Conservation (phyloP, 2,888 invertebrate species). For the Agrotis puta region DNA sequence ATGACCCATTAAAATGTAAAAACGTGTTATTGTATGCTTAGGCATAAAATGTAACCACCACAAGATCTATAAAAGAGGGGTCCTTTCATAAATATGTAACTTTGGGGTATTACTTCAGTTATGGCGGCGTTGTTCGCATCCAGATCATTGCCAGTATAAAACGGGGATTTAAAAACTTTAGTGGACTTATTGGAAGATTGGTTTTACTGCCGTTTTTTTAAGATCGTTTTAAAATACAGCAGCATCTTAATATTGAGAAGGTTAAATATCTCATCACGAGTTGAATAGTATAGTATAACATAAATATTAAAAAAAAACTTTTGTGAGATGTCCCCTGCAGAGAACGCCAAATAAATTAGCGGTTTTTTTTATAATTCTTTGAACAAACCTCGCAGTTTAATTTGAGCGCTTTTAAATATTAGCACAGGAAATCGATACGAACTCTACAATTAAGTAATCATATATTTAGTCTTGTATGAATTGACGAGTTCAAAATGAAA, state of each 20-base stretch:
- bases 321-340: too few species aligned
- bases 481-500: constrained; percentile 40
- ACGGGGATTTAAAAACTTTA: constrained; percentile 62
- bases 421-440: not conserved
- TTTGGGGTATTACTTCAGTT: constrained; percentile 78
- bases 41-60: constrained; percentile 71
- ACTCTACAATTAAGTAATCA: not conserved
- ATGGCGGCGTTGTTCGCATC: constrained; percentile 63
- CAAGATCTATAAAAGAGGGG: constrained; percentile 74
- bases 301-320: too few species aligned
- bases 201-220: constrained; percentile 7
- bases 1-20: constrained; percentile 57
- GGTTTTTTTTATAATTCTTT: not conserved
- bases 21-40: constrained; percentile 54
- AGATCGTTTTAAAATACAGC: not conserved
- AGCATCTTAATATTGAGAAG: not conserved
- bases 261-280: too few species aligned
- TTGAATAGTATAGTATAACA: too few species aligned
- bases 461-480: not conserved
- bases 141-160: constrained; percentile 72
- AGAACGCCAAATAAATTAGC: too few species aligned
- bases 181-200: constrained; percentile 56
- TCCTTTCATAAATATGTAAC: constrained; percentile 82
- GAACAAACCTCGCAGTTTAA: not conserved
- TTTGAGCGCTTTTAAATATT: too few species aligned